These are phyloP conservation scores for Coluber constrictor DNA, from an alignment of 2,797 vertebrate genomes.

Conservation along the genomic window DNA sequence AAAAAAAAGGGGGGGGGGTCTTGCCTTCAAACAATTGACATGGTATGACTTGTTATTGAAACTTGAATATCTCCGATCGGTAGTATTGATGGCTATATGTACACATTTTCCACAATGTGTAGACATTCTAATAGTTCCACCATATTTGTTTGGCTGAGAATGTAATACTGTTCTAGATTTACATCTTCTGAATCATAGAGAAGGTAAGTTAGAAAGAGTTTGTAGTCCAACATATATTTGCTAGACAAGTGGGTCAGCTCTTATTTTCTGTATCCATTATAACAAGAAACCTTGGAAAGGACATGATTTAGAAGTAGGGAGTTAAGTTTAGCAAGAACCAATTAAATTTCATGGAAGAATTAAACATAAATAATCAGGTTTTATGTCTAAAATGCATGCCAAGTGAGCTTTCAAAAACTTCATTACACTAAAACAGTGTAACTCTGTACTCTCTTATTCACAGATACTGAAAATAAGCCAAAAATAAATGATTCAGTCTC, in stretches of 20 bases:
- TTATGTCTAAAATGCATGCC: neutral
- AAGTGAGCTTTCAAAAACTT: neutral
- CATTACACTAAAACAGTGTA: neutral
- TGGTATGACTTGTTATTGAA: neutral
- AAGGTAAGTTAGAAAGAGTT: neutral
- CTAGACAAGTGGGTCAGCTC: slow-evolving; percentile 46
- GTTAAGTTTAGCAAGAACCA: slow-evolving; percentile 60
- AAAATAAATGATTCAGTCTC: neutral
- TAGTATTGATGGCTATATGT: neutral
- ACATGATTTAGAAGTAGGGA: slow-evolving; percentile 50
- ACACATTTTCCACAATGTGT: neutral
- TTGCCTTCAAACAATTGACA: neutral
- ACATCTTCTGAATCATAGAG: neutral
- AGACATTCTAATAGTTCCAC: neutral
- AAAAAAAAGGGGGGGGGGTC: no score
- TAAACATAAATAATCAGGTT: slow-evolving; percentile 21
- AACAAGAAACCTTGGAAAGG: slow-evolving; percentile 49
- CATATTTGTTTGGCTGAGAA: neutral
- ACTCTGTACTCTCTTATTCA: neutral
- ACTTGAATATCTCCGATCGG: neutral
- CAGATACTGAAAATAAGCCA: neutral
- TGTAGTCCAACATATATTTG: neutral
- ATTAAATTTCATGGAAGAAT: slow-evolving; percentile 52
- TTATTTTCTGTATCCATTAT: slow-evolving; percentile 52
- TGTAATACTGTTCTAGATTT: neutral